Conservation (phyloP, 2,797 vertebrate genomes). For the Anguilla anguilla region DNA sequence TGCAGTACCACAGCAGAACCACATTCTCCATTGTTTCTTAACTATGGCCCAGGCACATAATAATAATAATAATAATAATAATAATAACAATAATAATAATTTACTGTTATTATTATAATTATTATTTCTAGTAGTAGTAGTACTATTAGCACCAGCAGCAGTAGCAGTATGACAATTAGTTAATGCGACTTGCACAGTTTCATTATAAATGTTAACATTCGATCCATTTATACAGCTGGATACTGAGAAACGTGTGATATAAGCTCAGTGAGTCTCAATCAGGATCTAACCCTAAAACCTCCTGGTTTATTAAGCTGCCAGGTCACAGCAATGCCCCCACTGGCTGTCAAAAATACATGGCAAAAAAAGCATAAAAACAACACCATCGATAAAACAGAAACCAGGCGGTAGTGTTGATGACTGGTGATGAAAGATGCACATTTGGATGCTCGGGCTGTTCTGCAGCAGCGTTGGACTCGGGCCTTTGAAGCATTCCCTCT, state of each 20-base stretch:
- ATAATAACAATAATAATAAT: too few relatives aligned
- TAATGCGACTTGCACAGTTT: too few relatives aligned
- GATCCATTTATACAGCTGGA: not conserved
- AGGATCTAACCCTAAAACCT: not conserved
- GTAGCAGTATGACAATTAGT: too few relatives aligned
- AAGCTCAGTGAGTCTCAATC: not conserved
- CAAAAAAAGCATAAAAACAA: not conserved
- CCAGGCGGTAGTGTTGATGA: not conserved
- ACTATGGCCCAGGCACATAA: slow-evolving; percentile 28
- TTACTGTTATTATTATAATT: too few relatives aligned
- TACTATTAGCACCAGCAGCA: too few relatives aligned
- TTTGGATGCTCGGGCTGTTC: not conserved
- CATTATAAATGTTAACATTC: not conserved
- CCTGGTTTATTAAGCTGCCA: not conserved
- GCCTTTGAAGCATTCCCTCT: not conserved
- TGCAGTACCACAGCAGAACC: slow-evolving; percentile 42
- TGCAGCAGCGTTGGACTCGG: not conserved
- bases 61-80: too few relatives aligned
- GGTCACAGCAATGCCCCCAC: not conserved
- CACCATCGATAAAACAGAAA: not conserved
- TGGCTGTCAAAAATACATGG: not conserved
- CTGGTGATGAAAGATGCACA: not conserved
- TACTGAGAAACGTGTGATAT: not conserved
- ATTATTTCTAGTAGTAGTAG: too few relatives aligned
- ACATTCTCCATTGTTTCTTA: slow-evolving; percentile 36